Percentiles rank a stretch among this genome's conserved stretches.
Evolutionary conservation across 2,113 vertebrate species (phyloP).

Genomic region (Lates calcarifer): DNA sequence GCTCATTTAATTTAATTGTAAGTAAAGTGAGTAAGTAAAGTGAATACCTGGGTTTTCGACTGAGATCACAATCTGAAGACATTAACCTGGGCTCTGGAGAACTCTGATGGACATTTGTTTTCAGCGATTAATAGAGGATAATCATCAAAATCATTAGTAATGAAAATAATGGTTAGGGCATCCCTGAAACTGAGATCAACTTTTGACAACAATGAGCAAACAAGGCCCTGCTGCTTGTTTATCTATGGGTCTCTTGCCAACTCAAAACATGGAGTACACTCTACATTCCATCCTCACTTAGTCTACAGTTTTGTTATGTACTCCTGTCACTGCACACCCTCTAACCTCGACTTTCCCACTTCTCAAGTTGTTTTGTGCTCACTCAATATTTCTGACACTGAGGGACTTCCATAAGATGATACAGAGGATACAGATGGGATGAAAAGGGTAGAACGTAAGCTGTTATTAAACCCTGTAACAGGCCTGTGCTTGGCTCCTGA

Average conservation of each 20-base stretch:
- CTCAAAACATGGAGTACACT: neutral
- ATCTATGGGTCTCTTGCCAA: neutral
- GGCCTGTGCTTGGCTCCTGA: neutral
- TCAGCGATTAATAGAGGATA: neutral
- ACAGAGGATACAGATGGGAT: neutral
- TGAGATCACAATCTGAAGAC: neutral
- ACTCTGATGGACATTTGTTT: neutral
- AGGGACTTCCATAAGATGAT: neutral
- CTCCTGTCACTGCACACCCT: neutral
- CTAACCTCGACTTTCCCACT: neutral
- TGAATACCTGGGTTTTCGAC: too few species aligned
- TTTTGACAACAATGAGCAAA: too few species aligned
- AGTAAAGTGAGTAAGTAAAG: too few species aligned
- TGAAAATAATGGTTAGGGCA: neutral
- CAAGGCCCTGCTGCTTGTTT: too few species aligned
- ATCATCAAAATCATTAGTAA: neutral
- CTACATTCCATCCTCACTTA: neutral
- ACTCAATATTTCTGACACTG: neutral
- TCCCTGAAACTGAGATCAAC: neutral
- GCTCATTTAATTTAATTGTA: too few species aligned
- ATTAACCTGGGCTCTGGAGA: neutral
- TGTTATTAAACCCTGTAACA: neutral
- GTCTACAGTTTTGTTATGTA: neutral
- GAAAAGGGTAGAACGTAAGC: neutral
- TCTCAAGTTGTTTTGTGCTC: conserved; percentile 21